Evolutionary conservation across 2,888 invertebrate species (phyloP).

Genomic region (Rhaphigaster nebulosa): DNA sequence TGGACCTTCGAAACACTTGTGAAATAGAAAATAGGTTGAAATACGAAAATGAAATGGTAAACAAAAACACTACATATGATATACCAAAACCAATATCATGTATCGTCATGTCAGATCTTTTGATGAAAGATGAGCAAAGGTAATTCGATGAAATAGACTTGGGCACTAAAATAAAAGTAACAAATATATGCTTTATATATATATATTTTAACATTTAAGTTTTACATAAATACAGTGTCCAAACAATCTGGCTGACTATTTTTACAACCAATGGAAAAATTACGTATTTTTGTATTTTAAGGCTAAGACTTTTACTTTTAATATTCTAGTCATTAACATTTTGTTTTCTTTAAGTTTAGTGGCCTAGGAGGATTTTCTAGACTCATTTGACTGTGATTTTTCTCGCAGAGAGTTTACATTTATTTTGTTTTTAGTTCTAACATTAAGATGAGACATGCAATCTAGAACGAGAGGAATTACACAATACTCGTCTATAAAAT

Average conservation of each 20-base stretch:
- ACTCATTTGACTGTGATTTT: conserved; percentile 56
- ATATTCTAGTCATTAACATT: conserved; percentile 45
- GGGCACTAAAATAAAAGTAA: conserved; percentile 38
- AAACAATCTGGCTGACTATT: conserved; percentile 52
- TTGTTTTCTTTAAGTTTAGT: conserved; percentile 26
- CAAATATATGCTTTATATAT: conserved; percentile 48
- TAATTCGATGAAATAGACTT: conserved; percentile 24
- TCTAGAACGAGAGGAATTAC: not conserved
- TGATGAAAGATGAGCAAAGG: conserved; percentile 54
- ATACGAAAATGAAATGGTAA: conserved; percentile 60
- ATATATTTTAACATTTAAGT: conserved; percentile 53
- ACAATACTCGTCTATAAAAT: conserved; percentile 6
- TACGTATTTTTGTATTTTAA: conserved; percentile 52
- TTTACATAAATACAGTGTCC: conserved; percentile 57
- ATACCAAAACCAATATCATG: conserved; percentile 55
- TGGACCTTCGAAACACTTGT: conserved; percentile 59
- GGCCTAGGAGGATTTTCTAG: conserved; percentile 34
- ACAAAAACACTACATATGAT: conserved; percentile 61
- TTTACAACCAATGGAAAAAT: conserved; percentile 48
- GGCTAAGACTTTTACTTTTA: conserved; percentile 19
- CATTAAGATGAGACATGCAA: conserved; percentile 17
- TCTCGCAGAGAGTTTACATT: conserved; percentile 55
- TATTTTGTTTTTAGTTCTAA: not conserved
- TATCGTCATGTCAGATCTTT: conserved; percentile 52
- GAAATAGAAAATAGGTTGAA: conserved; percentile 45